These are phyloP conservation scores for Catalaphyllia jardinei DNA, from an alignment of 64 coral and sea anemone species.

Conservation along the genomic window DNA sequence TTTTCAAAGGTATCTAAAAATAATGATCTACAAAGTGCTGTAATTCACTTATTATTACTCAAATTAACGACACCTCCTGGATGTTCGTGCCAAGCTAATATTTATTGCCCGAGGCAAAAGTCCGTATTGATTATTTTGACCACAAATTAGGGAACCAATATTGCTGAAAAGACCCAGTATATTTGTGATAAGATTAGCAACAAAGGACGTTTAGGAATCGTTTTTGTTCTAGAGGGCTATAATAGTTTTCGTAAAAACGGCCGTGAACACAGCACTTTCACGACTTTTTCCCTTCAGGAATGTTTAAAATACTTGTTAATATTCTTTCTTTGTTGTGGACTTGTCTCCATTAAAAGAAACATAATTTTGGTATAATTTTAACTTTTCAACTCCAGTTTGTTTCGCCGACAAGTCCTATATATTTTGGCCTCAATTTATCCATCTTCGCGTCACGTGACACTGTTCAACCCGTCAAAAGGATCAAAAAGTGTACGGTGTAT, in stretches of 20 bases:
- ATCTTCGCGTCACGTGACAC: too few species aligned
- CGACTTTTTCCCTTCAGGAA: not conserved
- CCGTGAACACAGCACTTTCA: not conserved
- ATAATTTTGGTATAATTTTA: too few species aligned
- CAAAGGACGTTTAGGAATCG: conserved; percentile 7
- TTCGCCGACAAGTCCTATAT: too few species aligned
- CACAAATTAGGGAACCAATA: conserved; percentile 22
- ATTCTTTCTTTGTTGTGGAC: not conserved
- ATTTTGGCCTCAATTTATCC: too few species aligned
- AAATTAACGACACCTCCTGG: conserved; percentile 40
- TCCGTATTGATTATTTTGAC: conserved; percentile 37
- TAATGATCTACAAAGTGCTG: not conserved
- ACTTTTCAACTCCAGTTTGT: too few species aligned
- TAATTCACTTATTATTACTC: not conserved
- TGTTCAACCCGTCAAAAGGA: too few species aligned
- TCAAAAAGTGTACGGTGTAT: too few species aligned
- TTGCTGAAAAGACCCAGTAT: not conserved
- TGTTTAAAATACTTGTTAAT: not conserved
- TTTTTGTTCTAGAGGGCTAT: not conserved
- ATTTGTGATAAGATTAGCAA: conserved; percentile 22
- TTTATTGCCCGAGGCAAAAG: conserved; percentile 45
- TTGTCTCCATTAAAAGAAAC: not conserved
- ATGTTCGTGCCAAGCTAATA: conserved; percentile 31
- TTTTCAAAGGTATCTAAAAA: not conserved
- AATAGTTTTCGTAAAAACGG: not conserved